These are phyloP conservation scores for Hydractinia symbiolongicarpus DNA, from an alignment of 30 jellyfish, hydroid and myxozoan genomes.

Conservation along the genomic window DNA sequence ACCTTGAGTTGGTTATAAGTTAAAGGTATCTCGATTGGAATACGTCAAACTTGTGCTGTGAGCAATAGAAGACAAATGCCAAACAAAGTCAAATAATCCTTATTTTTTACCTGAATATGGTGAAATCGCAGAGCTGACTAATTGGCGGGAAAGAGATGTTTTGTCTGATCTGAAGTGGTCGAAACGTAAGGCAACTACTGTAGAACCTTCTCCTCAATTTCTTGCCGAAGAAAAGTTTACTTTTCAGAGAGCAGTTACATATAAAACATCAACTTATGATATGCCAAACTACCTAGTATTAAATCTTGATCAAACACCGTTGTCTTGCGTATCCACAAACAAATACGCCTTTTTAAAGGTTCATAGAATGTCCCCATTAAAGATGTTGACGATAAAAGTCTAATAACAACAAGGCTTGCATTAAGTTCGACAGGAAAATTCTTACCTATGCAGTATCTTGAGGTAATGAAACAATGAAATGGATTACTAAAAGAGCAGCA, in stretches of 20 bases:
- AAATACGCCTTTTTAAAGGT: not conserved
- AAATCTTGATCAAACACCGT: no score
- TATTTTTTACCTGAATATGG: conserved; percentile 4
- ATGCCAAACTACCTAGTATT: conserved; percentile 1
- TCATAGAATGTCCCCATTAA: conserved; percentile 6
- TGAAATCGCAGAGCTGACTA: conserved; percentile 26
- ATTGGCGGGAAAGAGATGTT: conserved; percentile 26
- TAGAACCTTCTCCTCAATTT: conserved; percentile 18
- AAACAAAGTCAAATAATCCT: no score
- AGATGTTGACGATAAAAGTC: conserved; percentile 9
- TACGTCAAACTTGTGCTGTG: no score
- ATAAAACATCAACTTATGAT: not conserved
- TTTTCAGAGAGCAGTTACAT: no score
- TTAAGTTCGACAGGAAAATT: not conserved
- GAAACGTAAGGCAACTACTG: conserved; percentile 8
- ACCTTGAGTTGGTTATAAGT: no score
- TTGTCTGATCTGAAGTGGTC: conserved; percentile 33
- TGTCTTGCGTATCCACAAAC: not conserved
- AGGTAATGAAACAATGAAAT: no score
- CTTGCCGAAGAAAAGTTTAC: conserved; percentile 17
- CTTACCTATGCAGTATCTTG: not conserved
- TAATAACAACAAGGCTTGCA: conserved; percentile 1
- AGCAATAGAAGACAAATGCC: no score
- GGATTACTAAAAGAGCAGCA: no score
- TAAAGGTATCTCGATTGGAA: no score